Base-by-base conservation (phyloP, 2,113 vertebrate species). In the Lanius ludovicianus region DNA sequence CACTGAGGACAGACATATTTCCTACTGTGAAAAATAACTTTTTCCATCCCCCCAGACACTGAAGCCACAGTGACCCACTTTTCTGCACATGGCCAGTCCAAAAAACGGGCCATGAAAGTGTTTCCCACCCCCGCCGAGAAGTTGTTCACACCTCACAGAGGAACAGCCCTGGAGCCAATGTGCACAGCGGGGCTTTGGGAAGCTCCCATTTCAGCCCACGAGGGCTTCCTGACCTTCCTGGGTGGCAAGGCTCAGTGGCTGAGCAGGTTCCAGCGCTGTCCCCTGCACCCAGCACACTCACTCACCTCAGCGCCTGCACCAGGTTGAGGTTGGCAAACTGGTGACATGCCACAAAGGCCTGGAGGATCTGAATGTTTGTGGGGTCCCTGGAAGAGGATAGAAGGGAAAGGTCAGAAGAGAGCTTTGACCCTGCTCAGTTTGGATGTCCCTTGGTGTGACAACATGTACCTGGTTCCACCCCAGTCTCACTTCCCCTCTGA, bases 241-340 rank as follows among this genome's bases (percentile, higher is more conserved):
- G 14, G 7, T 25, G 18, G 21, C 28, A 24, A 59, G 63, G 65
- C 22, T 6, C 23, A 27, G 53, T 12, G 41, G 18, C n/a, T 59
- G 55, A 74, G 59, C 27, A 64, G 49, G 41, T 4, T 67, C 10
- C 76, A 80, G 56, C 20, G 47, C 68, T n/a, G n/a, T 35, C 7
- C 27, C 6, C 39, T 49, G 10, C 4, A 1, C 30, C 22, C 9
- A 4, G 14, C 47, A 39, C 0, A 1, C 8, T 63, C 22, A 46
- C 98, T 98, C 69, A 99, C 99, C 99, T 98, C 74, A 99, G 97
- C 2, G 99, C 99, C 96, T 99, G 99, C 25, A 99, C 99, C 20
- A 99, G 98, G 96, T 99, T 99, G 75, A 99, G 99, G 94, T 99
- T 98, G 20, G 99, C 98, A 88, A 99, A 99, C 93, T 99, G 98